phyloP scores from a whole-genome alignment of 2,113 vertebrate genomes.

The Muscicapa adusta region DNA sequence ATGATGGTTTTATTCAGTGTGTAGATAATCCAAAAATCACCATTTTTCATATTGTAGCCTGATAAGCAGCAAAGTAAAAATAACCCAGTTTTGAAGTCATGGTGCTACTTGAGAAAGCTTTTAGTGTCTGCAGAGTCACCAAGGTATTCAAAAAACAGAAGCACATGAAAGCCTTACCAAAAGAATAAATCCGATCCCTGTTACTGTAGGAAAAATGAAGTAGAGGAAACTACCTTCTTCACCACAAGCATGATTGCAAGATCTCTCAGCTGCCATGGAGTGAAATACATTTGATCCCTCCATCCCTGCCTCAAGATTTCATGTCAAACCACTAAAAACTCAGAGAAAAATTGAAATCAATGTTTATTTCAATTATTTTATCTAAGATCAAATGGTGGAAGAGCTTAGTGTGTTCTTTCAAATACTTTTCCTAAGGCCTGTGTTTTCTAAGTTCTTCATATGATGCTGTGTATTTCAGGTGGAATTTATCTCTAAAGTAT shows the following conservation, averaged over 20 bases:
- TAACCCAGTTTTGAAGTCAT: not conserved
- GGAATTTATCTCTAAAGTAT: not conserved
- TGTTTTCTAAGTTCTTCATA: not conserved
- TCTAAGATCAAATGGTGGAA: not conserved
- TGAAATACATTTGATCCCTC: not conserved
- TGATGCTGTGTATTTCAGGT: not conserved
- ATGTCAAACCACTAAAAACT: not conserved
- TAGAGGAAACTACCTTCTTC: not conserved
- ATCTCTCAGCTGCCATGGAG: not conserved
- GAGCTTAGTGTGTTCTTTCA: not conserved
- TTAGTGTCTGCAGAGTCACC: not conserved
- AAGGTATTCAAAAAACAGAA: not conserved
- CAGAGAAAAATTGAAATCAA: not conserved
- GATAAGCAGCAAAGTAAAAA: conserved; percentile 17
- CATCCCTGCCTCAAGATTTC: not conserved
- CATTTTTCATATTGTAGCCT: not conserved
- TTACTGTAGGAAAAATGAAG: not conserved
- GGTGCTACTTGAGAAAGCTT: not conserved
- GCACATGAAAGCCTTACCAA: not conserved
- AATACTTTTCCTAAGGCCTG: not conserved
- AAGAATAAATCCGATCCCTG: not conserved
- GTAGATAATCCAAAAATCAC: not conserved
- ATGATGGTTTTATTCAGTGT: not conserved
- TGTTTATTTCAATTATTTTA: not conserved
- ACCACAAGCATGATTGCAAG: not conserved